Evolutionary conservation across 1,140 invertebrate genomes (phyloP).

Genomic region (Yoshiicerus persimilis): DNA sequence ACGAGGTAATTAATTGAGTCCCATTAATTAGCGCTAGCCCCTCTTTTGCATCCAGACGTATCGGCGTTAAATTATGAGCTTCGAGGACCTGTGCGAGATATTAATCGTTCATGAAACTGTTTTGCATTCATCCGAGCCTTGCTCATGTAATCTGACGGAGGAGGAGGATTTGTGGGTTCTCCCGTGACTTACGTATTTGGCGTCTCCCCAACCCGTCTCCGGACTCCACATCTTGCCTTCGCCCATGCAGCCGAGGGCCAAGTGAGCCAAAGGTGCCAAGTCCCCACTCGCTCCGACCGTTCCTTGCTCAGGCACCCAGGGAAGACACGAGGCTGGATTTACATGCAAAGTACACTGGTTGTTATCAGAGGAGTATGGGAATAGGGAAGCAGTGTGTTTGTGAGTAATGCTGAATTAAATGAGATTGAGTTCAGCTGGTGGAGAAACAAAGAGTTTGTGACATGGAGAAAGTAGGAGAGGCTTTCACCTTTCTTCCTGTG

Average conservation of each 20-base stretch:
- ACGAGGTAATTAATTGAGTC: constrained; percentile 71
- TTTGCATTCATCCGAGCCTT: constrained; percentile 26
- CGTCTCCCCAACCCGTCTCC: constrained; percentile 69
- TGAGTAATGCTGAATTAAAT: not conserved
- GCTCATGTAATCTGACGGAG: not conserved
- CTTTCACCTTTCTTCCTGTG: not conserved
- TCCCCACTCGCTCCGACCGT: constrained; percentile 70
- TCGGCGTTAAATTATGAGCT: constrained; percentile 62
- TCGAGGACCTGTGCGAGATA: constrained; percentile 59
- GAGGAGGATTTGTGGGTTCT: not conserved
- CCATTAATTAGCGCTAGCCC: constrained; percentile 74
- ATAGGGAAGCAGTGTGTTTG: no score
- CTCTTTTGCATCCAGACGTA: constrained; percentile 69
- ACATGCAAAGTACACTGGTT: not conserved
- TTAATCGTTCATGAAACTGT: constrained; percentile 5
- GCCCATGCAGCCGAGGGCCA: constrained; percentile 68
- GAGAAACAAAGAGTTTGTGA: not conserved
- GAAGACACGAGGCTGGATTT: constrained; percentile 65
- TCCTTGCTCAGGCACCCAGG: constrained; percentile 73
- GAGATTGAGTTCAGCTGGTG: not conserved
- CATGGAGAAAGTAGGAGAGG: not conserved
- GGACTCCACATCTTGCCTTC: constrained; percentile 78
- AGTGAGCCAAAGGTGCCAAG: constrained; percentile 69
- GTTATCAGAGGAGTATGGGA: no score
- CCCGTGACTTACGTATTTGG: constrained; percentile 61